Conservation (phyloP, 2,113 vertebrate genomes). For the Hippolais icterina region DNA sequence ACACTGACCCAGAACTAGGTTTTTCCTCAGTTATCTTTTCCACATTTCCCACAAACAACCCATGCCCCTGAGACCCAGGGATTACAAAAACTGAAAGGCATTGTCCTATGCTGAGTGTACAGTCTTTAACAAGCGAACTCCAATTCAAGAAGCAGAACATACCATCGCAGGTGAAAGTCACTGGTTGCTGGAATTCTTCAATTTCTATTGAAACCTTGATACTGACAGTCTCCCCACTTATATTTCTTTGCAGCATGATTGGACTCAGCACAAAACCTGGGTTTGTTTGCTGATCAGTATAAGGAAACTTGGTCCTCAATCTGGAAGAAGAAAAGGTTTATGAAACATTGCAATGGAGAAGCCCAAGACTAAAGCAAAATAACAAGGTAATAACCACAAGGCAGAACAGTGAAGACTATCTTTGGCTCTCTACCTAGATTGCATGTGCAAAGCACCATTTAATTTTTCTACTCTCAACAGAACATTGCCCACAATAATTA, state of each 20-base stretch:
- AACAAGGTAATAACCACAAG: not conserved
- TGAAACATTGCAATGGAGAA: not conserved
- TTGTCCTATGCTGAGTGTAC: not conserved
- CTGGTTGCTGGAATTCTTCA: slow-evolving; percentile 90
- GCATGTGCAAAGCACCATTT: not conserved
- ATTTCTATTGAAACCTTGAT: slow-evolving; percentile 98
- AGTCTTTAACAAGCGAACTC: not conserved
- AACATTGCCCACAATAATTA: not conserved
- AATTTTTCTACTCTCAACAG: not conserved
- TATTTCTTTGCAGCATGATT: slow-evolving; percentile 84
- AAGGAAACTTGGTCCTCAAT: slow-evolving; percentile 83
- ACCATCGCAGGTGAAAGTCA: slow-evolving; percentile 98
- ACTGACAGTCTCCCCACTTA: slow-evolving; percentile 84
- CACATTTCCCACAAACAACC: not conserved
- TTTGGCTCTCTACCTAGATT: not conserved
- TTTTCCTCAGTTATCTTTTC: not conserved
- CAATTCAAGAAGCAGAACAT: slow-evolving; percentile 17
- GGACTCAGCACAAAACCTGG: slow-evolving; percentile 91
- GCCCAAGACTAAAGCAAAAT: not conserved
- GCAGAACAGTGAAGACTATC: not conserved
- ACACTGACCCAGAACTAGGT: not conserved
- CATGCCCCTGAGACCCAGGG: not conserved
- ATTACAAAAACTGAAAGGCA: not conserved
- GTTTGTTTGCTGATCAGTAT: slow-evolving; percentile 79
- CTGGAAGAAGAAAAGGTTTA: slow-evolving; percentile 73